Conservation (phyloP, 2,888 invertebrate species). For the Plemyria rubiginata region DNA sequence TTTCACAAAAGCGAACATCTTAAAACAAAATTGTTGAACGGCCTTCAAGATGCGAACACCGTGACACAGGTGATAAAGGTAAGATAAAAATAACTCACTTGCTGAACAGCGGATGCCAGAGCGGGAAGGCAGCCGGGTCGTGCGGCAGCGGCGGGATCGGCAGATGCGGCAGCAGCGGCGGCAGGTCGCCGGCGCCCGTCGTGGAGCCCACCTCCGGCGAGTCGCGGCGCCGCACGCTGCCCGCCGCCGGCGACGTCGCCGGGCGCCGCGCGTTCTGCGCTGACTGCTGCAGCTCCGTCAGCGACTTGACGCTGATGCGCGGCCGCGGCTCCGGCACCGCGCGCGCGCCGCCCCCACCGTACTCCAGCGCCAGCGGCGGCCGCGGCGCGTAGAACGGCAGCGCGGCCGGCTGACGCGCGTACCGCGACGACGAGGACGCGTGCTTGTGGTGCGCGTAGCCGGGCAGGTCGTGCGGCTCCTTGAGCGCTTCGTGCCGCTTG, state of each 20-base stretch:
- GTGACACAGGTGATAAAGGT: too few species aligned
- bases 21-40: too few species aligned
- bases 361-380: slow-evolving; percentile 69
- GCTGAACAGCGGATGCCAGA: slow-evolving; percentile 95
- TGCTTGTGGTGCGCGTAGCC: slow-evolving; percentile 1
- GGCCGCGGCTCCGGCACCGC: slow-evolving; percentile 76
- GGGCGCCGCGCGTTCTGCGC: slow-evolving; percentile 63
- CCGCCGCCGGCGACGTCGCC: slow-evolving; percentile 64
- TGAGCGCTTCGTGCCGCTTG: slow-evolving; percentile 15
- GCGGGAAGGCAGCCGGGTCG: slow-evolving; percentile 86
- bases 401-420: slow-evolving; percentile 68
- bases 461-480: neutral
- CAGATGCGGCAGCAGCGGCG: slow-evolving; percentile 50
- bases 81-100: slow-evolving; percentile 86
- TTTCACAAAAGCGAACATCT: too few species aligned
- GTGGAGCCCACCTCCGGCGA: slow-evolving; percentile 88
- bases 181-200: slow-evolving; percentile 84
- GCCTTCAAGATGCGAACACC: too few species aligned
- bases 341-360: slow-evolving; percentile 59
- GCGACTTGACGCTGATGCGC: slow-evolving; percentile 86
- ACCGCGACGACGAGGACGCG: neutral
- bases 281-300: slow-evolving; percentile 85
- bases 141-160: slow-evolving; percentile 60
- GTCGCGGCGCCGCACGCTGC: slow-evolving; percentile 76
- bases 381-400: slow-evolving; percentile 77